phyloP scores from a whole-genome alignment of 92 coral and sea anemone genomes.

The Scolanthus callimorphus region DNA sequence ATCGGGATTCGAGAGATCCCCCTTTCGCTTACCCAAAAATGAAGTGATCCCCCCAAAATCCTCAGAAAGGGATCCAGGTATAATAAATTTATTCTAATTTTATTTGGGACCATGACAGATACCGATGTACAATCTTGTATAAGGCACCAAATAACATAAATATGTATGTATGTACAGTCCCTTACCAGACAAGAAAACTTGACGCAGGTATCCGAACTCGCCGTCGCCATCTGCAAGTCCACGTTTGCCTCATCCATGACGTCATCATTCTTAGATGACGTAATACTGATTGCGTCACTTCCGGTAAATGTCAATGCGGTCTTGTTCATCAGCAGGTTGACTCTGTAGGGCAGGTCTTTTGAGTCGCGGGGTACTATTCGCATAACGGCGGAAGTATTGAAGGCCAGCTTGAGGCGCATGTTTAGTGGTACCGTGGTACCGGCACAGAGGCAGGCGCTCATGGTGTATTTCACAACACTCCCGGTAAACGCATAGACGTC shows the following conservation, averaged over 20 bases:
- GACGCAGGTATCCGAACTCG: background rate
- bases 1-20: too few relatives aligned
- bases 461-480: background rate
- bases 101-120: too few relatives aligned
- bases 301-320: background rate
- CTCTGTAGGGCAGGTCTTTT: too few relatives aligned
- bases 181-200: background rate
- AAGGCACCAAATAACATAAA: too few relatives aligned
- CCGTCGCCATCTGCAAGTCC: background rate
- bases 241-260: slow-evolving; percentile 2
- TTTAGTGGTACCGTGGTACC: background rate
- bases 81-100: too few relatives aligned
- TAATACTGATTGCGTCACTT: background rate
- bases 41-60: too few relatives aligned
- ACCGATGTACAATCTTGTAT: too few relatives aligned
- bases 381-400: background rate
- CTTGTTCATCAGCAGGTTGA: background rate
- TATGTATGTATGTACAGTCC: too few relatives aligned
- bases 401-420: background rate
- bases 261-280: slow-evolving; percentile 1
- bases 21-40: too few relatives aligned
- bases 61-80: too few relatives aligned
- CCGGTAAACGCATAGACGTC: background rate
- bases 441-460: background rate
- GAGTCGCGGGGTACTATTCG: background rate